These are phyloP conservation scores for Drosophila tanythrix DNA, from an alignment of 2,888 invertebrate genomes.

Conservation along the genomic window DNA sequence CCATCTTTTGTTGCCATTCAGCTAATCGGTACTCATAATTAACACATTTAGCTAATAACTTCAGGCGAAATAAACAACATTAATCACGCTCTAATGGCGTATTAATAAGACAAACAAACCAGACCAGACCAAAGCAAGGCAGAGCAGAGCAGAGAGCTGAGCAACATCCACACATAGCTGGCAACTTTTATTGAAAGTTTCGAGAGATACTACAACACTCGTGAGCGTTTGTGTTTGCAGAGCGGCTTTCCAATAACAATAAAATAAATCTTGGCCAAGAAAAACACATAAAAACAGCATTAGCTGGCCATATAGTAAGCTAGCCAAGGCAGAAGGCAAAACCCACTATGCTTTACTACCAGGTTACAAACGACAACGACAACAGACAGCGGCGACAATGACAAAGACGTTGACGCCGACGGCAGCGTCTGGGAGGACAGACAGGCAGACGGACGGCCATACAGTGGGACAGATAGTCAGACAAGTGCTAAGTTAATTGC, in stretches of 20 bases:
- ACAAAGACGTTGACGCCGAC: conserved; percentile 55
- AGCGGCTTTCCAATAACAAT: conserved; percentile 78
- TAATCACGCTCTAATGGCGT: conserved; percentile 77
- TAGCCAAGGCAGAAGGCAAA: conserved; percentile 54
- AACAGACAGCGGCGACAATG: conserved; percentile 50
- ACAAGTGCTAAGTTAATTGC: conserved; percentile 79
- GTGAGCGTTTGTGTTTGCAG: conserved; percentile 31
- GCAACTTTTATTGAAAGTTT: conserved; percentile 74
- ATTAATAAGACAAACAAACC: conserved; percentile 75
- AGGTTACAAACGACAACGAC: conserved; percentile 41
- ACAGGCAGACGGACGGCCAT: conserved; percentile 39
- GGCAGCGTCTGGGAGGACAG: conserved; percentile 48
- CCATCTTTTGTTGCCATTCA: conserved; percentile 11
- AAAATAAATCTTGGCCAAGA: conserved; percentile 79
- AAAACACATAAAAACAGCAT: conserved; percentile 79
- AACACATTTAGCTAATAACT: conserved; percentile 81
- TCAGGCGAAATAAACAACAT: conserved; percentile 78
- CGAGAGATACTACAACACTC: conserved; percentile 27
- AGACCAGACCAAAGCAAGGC: conserved; percentile 5
- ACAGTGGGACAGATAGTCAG: conserved; percentile 57
- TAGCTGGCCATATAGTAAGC: conserved; percentile 73
- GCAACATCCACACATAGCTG: conserved; percentile 6
- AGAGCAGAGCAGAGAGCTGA: conserved; percentile 9
- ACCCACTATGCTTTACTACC: conserved; percentile 23
- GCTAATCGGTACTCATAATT: conserved; percentile 76